Percentiles rank a stretch among this genome's conserved stretches.
Evolutionary conservation across 2,797 vertebrate genomes (phyloP).

Genomic region (Chrysocyon brachyurus): DNA sequence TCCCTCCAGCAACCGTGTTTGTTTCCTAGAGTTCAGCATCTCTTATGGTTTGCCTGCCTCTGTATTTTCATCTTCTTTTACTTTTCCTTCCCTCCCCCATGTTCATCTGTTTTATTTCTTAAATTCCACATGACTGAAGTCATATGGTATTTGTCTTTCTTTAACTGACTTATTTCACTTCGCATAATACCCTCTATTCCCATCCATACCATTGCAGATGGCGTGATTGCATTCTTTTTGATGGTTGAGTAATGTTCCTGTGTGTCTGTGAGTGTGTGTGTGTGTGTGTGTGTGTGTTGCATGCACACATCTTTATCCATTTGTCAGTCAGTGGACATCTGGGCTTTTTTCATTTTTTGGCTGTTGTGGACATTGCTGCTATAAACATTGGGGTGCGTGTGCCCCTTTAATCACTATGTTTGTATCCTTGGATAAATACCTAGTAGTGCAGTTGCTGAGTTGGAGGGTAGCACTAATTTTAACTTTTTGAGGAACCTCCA

Average conservation of each 20-base stretch:
- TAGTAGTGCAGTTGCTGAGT: background rate
- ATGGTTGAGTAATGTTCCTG: background rate
- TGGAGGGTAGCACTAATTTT: background rate
- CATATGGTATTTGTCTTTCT: background rate
- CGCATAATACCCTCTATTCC: background rate
- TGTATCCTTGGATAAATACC: background rate
- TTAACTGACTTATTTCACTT: background rate
- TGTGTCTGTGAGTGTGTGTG: too few relatives aligned
- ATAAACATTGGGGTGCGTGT: background rate
- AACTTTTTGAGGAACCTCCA: background rate
- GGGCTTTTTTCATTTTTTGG: background rate
- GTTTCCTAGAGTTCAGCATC: background rate
- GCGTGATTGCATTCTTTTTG: background rate
- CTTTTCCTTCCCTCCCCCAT: background rate
- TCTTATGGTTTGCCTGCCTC: background rate
- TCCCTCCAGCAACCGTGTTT: background rate
- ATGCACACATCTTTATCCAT: background rate
- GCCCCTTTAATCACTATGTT: background rate
- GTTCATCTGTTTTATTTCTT: background rate
- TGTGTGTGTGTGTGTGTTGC: too few relatives aligned
- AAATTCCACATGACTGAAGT: background rate
- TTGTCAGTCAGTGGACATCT: background rate
- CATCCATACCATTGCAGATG: background rate
- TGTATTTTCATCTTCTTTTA: background rate
- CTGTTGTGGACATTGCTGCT: background rate